A percentile compares a stretch with the other conserved stretches of the same genome.
Conservation (phyloP, 2,113 vertebrate genomes). For the Amblyopsis rosae region DNA sequence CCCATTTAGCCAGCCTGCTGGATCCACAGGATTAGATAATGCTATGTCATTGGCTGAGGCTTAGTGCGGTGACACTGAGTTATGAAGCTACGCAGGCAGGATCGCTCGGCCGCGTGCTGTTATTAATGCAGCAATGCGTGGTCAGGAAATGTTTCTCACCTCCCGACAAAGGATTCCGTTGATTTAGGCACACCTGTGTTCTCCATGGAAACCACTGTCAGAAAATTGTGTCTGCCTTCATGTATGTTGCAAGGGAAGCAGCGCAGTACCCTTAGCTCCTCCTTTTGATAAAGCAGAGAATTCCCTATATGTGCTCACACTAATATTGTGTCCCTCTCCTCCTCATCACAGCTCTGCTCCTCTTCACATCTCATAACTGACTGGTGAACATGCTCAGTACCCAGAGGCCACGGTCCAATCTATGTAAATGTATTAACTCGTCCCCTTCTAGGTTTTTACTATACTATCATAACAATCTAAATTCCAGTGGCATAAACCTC, state of each 20-base stretch:
- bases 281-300: slow-evolving; percentile 37
- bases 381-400: slow-evolving; percentile 7
- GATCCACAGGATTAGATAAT: not conserved
- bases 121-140: not conserved
- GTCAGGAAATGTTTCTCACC: not conserved
- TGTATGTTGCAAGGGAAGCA: slow-evolving; percentile 21
- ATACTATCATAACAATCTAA: slow-evolving; percentile 3
- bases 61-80: not conserved
- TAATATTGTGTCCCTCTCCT: slow-evolving; percentile 30
- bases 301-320: slow-evolving; percentile 24
- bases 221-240: slow-evolving; percentile 24
- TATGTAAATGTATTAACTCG: slow-evolving; percentile 36
- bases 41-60: not conserved
- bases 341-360: slow-evolving; percentile 7
- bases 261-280: slow-evolving; percentile 21
- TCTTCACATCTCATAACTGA: slow-evolving; percentile 11
- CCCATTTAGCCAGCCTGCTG: not conserved
- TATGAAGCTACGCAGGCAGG: not conserved
- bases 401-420: slow-evolving; percentile 10
- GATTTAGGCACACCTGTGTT: slow-evolving; percentile 34
- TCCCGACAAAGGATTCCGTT: slow-evolving; percentile 10
- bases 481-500: not conserved
- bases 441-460: not conserved
- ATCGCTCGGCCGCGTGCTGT: not conserved
- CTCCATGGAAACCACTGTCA: slow-evolving; percentile 10